phyloP scores from a whole-genome alignment of 2,888 invertebrate genomes.

The Anticlea derivata region DNA sequence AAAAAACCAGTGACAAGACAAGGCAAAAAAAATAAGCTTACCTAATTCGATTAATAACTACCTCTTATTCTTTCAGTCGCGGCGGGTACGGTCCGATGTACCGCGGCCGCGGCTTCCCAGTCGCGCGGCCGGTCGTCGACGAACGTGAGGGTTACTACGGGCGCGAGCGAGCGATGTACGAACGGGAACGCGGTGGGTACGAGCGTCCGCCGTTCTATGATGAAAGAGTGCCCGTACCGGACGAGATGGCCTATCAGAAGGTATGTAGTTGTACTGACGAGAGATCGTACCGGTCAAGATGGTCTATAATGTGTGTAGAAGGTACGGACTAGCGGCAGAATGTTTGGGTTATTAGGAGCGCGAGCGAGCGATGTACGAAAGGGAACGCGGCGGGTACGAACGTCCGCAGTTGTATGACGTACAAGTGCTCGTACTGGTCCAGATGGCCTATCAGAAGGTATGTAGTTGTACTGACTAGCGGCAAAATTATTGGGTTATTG shows the following conservation, averaged over 20 bases:
- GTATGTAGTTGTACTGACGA: too few species aligned
- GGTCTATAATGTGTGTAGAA: too few species aligned
- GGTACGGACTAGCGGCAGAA: too few species aligned
- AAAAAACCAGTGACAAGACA: too few species aligned
- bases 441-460: constrained; percentile 70
- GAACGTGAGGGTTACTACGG: constrained; percentile 71
- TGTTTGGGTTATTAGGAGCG: constrained; percentile 66
- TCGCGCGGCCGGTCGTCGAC: constrained; percentile 57
- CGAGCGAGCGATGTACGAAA: constrained; percentile 60
- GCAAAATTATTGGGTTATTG: too few species aligned
- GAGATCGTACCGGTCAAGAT: too few species aligned
- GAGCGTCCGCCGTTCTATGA: constrained; percentile 70
- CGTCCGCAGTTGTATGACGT: constrained; percentile 70
- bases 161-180: constrained; percentile 59
- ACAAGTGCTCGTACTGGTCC: constrained; percentile 56
- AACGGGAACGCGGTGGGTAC: constrained; percentile 59
- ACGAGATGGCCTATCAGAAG: constrained; percentile 70
- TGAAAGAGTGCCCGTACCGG: constrained; percentile 57
- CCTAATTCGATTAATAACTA: too few species aligned
- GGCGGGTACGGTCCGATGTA: constrained; percentile 62
- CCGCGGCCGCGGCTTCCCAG: constrained; percentile 64
- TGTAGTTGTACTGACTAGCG: too few species aligned
- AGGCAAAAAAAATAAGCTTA: too few species aligned
- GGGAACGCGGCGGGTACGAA: constrained; percentile 61
- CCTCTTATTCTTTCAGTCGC: constrained; percentile 10